A percentile compares a stretch with the other conserved stretches of the same genome.
Evolutionary conservation across 2,888 invertebrate genomes (phyloP).

Genomic region (Arctia plantaginis): DNA sequence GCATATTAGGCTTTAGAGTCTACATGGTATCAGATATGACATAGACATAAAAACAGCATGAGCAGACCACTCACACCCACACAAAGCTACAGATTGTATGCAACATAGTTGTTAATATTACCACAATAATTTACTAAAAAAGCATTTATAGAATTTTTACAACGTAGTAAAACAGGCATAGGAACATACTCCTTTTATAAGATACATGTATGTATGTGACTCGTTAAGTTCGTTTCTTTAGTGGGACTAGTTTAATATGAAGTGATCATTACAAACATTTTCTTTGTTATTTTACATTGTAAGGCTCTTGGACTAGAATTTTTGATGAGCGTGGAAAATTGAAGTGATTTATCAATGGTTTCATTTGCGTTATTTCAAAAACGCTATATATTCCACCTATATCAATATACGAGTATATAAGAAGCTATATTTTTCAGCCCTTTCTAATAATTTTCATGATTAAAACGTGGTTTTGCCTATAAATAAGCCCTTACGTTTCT

Average conservation of each 20-base stretch:
- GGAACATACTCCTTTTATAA: conserved; percentile 45
- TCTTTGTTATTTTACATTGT: conserved; percentile 60
- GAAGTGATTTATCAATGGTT: conserved; percentile 11
- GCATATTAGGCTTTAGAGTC: not conserved
- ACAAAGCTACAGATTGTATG: conserved; percentile 41
- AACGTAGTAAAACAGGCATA: conserved; percentile 64
- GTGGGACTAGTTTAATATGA: conserved; percentile 46
- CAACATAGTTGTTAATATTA: conserved; percentile 63
- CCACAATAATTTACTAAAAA: conserved; percentile 67
- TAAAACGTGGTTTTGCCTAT: not conserved
- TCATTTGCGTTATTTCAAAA: not conserved
- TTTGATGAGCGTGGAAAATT: conserved; percentile 23
- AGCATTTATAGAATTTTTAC: conserved; percentile 68
- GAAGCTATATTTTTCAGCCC: not conserved
- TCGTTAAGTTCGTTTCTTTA: conserved; percentile 53
- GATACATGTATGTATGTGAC: conserved; percentile 45
- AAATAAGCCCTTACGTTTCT: not conserved
- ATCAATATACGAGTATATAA: no score
- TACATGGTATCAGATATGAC: conserved; percentile 25
- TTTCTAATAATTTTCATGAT: no score
- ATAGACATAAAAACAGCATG: conserved; percentile 31
- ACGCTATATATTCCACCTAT: not conserved
- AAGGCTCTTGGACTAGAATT: conserved; percentile 15
- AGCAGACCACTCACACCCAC: conserved; percentile 42
- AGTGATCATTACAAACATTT: conserved; percentile 46